Conservation (phyloP, 2,797 vertebrate genomes). For the Sorex maritimensis region DNA sequence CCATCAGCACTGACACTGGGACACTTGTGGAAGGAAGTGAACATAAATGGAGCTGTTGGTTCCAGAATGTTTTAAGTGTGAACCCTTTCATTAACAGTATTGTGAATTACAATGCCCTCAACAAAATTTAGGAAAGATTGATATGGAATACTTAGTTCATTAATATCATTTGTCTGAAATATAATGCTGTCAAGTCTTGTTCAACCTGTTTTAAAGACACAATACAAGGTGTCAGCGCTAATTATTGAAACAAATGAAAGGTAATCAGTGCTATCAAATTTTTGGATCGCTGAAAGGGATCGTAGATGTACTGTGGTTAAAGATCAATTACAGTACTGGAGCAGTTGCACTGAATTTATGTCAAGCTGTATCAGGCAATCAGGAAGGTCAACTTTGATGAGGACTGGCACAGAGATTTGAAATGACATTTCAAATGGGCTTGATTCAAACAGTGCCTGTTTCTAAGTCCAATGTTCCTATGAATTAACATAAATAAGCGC, state of each 20-base stretch:
- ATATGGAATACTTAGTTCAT: neutral
- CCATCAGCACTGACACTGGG: too few relatives aligned
- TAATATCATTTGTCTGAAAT: neutral
- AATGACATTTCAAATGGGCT: conserved; percentile 74
- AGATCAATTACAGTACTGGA: conserved; percentile 41
- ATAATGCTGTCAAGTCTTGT: neutral
- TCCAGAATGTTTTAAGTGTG: too few relatives aligned
- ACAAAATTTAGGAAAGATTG: too few relatives aligned
- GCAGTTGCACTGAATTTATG: conserved; percentile 19
- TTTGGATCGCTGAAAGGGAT: conserved; percentile 41
- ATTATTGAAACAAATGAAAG: conserved; percentile 38
- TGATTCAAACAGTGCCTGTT: conserved; percentile 47
- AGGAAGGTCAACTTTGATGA: conserved; percentile 56
- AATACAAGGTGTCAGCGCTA: neutral
- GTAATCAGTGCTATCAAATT: conserved; percentile 22
- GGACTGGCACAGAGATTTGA: conserved; percentile 22
- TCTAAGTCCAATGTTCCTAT: conserved; percentile 44
- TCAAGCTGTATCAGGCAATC: conserved; percentile 51
- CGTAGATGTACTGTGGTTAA: neutral
- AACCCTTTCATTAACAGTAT: too few relatives aligned
- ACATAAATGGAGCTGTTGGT: too few relatives aligned
- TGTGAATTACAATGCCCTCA: too few relatives aligned
- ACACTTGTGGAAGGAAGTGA: too few relatives aligned
- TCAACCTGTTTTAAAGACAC: neutral
- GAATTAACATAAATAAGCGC: conserved; percentile 31